Evolutionary conservation across 2,888 invertebrate genomes (phyloP).

Genomic region (Sinohyriopsis cumingii): DNA sequence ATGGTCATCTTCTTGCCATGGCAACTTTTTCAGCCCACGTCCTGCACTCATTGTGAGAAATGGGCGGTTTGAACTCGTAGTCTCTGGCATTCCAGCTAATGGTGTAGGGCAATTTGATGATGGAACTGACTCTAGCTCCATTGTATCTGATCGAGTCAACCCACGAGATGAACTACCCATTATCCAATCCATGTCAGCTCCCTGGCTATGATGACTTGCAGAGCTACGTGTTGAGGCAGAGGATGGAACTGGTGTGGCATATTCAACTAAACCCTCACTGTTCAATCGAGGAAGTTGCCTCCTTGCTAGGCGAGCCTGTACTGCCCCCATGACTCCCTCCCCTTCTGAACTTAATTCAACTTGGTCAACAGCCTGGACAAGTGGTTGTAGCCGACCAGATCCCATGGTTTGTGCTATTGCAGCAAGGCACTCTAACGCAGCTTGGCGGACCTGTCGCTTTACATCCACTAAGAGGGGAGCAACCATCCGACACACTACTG

Average conservation of each 20-base stretch:
- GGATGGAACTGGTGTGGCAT: constrained; percentile 79
- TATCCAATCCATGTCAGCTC: constrained; percentile 86
- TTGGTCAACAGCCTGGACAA: constrained; percentile 74
- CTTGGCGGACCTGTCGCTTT: constrained; percentile 84
- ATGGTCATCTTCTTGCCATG: constrained; percentile 66
- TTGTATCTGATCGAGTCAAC: constrained; percentile 53
- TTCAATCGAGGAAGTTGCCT: constrained; percentile 82
- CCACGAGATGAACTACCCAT: constrained; percentile 72
- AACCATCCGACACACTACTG: constrained; percentile 72
- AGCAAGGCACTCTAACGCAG: constrained; percentile 84
- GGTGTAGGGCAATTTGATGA: constrained; percentile 57
- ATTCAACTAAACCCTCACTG: constrained; percentile 82
- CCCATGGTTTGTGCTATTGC: constrained; percentile 83
- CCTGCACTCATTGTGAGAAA: constrained; percentile 64
- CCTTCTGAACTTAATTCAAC: constrained; percentile 71
- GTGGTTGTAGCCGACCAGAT: constrained; percentile 75
- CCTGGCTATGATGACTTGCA: constrained; percentile 46
- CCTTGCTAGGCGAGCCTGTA: constrained; percentile 83
- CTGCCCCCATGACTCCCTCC: constrained; percentile 77
- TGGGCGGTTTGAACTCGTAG: constrained; percentile 50
- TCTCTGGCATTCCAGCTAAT: constrained; percentile 29
- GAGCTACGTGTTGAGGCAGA: constrained; percentile 66
- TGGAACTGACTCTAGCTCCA: constrained; percentile 64
- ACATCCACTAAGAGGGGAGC: constrained; percentile 76
- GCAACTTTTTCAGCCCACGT: constrained; percentile 63